Evolutionary conservation across 2,888 invertebrate genomes (phyloP).

Genomic region (Nebria salina): DNA sequence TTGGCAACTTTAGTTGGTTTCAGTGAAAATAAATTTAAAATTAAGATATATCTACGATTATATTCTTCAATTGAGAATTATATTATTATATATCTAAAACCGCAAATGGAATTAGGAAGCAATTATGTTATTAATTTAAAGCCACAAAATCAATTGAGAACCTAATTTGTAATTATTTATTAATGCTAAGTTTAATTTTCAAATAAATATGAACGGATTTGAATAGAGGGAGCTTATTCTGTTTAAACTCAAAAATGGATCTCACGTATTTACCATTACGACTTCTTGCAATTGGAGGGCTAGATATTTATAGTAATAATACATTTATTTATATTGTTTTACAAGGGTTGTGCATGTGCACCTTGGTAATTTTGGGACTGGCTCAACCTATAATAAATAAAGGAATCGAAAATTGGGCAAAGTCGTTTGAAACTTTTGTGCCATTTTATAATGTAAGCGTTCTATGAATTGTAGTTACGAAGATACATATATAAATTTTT

Average conservation of each 20-base stretch:
- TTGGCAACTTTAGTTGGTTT: too few relatives aligned
- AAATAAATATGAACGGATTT: not conserved
- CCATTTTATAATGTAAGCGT: not conserved
- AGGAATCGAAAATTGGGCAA: conserved; percentile 5
- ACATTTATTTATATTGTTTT: conserved; percentile 4
- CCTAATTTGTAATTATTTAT: not conserved
- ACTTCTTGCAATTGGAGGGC: conserved; percentile 9
- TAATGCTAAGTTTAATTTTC: not conserved
- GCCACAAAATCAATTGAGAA: not conserved
- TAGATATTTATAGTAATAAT: not conserved
- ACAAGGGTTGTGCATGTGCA: not conserved
- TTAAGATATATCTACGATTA: too few relatives aligned
- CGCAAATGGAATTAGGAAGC: not conserved
- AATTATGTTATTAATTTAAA: not conserved
- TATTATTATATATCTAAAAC: not conserved
- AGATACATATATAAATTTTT: not conserved
- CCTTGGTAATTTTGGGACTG: not conserved
- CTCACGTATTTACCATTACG: conserved; percentile 11
- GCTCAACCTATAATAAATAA: not conserved
- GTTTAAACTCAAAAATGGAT: not conserved
- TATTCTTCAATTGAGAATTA: too few relatives aligned
- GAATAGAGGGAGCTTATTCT: not conserved
- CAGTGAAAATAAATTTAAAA: too few relatives aligned
- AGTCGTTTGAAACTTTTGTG: conserved; percentile 4
- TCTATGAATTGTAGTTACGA: not conserved